phyloP scores from a whole-genome alignment of 2,797 vertebrate species.

The Microctenopoma steveboyesi region DNA sequence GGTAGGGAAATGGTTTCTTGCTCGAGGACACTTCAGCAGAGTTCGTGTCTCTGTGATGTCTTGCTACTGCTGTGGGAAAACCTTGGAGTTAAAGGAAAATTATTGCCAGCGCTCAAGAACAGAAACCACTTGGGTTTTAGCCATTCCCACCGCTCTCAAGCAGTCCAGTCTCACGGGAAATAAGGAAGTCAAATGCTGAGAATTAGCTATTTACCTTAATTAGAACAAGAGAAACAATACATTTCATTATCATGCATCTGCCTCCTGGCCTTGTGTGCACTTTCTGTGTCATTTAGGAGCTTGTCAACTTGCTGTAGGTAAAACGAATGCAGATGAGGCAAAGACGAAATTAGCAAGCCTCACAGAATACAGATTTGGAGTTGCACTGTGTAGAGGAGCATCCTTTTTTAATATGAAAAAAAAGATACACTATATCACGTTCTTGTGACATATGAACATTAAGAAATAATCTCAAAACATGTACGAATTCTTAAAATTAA shows the following conservation, averaged over 20 bases:
- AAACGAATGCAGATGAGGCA: conserved; percentile 12
- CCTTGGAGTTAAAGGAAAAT: conserved; percentile 14
- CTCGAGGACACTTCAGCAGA: conserved; percentile 44
- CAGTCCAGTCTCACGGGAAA: not conserved
- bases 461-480: not conserved
- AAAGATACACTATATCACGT: not conserved
- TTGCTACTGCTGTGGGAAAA: conserved; percentile 11
- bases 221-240: conserved; percentile 3
- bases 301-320: conserved; percentile 14
- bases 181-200: not conserved
- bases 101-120: not conserved
- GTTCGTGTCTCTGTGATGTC: not conserved
- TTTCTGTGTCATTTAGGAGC: conserved; percentile 16
- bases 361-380: not conserved
- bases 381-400: not conserved
- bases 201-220: conserved; percentile 2
- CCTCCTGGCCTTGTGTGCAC: not conserved
- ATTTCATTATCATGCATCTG: conserved; percentile 9
- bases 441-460: not conserved
- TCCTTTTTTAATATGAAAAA: not conserved
- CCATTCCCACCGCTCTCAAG: not conserved
- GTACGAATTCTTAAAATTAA: too few relatives aligned
- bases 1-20: conserved; percentile 22
- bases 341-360: not conserved
- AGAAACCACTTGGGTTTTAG: conserved; percentile 7